Evolutionary conservation across 30 jellyfish, hydroid and myxozoan species (phyloP).

Genomic region (Mastigias papua): DNA sequence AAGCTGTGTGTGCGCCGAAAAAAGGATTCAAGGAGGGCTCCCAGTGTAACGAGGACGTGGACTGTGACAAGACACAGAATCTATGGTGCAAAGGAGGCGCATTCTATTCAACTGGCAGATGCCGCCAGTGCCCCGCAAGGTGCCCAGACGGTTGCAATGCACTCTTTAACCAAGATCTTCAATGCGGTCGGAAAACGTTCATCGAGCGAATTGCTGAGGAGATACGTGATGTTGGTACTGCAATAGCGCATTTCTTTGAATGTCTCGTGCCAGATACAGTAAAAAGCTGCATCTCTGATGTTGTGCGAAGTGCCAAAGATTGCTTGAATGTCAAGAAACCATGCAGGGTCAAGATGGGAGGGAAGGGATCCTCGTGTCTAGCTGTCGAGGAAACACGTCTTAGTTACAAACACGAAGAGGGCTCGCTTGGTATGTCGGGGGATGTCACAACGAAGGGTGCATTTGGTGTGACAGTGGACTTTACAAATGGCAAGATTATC

Average conservation of each 20-base stretch:
- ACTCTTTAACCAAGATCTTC: conserved; percentile 20
- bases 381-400: not conserved
- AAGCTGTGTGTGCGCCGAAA: conserved; percentile 44
- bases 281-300: conserved; percentile 23
- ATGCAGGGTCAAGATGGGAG: conserved; percentile 40
- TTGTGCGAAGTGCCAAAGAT: not conserved
- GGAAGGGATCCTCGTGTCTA: conserved; percentile 39
- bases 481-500: conserved; percentile 6
- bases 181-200: conserved; percentile 42
- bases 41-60: conserved; percentile 38
- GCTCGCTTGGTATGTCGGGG: conserved; percentile 27
- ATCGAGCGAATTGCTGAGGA: conserved; percentile 46
- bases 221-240: not conserved
- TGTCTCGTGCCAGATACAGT: conserved; percentile 28
- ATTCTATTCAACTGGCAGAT: conserved; percentile 43
- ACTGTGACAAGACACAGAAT: conserved; percentile 53
- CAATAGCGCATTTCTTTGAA: conserved; percentile 5
- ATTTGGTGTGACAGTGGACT: not conserved
- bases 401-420: not conserved
- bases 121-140: conserved; percentile 21
- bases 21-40: conserved; percentile 42
- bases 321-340: conserved; percentile 20
- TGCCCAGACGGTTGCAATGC: conserved; percentile 61
- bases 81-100: conserved; percentile 62
- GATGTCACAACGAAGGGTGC: not conserved